Conservation (phyloP, 2,113 vertebrate genomes). For the Psittacula cyanocephala region DNA sequence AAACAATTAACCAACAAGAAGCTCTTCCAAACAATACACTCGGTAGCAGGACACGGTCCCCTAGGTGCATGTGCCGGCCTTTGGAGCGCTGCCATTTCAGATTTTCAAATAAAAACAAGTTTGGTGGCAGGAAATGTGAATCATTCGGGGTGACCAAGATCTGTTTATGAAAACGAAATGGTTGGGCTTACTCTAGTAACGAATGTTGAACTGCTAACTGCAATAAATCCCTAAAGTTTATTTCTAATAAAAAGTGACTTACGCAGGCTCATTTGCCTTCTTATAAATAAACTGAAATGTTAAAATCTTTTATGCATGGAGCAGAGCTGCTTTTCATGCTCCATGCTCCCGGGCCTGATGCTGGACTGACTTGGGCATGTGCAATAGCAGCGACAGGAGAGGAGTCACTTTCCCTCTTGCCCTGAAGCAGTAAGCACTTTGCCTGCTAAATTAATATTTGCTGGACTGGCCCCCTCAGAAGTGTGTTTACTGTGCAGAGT, state of each 20-base stretch:
- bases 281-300: background rate
- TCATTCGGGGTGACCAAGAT: slow-evolving; percentile 74
- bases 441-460: background rate
- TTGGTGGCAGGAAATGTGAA: slow-evolving; percentile 76
- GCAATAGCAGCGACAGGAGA: background rate
- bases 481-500: background rate
- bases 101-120: slow-evolving; percentile 70
- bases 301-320: background rate
- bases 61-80: slow-evolving; percentile 18
- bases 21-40: too few relatives aligned
- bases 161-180: slow-evolving; percentile 60
- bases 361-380: background rate
- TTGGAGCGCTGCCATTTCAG: background rate
- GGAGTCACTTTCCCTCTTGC: background rate
- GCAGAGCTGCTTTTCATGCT: background rate
- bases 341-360: background rate
- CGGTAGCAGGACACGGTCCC: background rate
- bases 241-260: slow-evolving; percentile 37
- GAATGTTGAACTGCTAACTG: slow-evolving; percentile 25
- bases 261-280: background rate
- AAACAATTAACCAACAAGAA: too few relatives aligned
- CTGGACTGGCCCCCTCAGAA: background rate
- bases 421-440: background rate
- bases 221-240: slow-evolving; percentile 22
- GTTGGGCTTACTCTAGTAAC: slow-evolving; percentile 64